Evolutionary conservation across 2,113 vertebrate genomes (phyloP), one percentile per base, ranked within the genome.

Genomic region (Vimba vimba): DNA sequence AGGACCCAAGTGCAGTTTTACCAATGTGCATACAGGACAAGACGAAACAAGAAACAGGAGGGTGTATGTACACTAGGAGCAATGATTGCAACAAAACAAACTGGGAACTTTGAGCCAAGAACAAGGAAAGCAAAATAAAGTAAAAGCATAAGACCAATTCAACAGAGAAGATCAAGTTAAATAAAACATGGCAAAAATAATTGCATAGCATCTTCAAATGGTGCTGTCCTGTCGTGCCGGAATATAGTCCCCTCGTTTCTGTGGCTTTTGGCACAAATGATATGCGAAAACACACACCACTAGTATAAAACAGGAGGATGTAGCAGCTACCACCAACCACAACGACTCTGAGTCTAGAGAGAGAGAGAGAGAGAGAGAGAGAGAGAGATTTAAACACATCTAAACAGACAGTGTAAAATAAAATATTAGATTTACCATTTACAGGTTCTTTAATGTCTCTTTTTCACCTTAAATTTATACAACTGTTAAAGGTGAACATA

Each of bases 241-340:
- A 45, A 82, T 23, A 11, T 94, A 94, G 11, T 90, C 86, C 78
- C 92, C 93, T 33, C 87, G 84, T 0, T 23, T 78, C 91, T 86
- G 30, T 92, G 76, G 23, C 43, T 30, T 74, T 2, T 8, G 23
- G 25, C 69, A 82, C 39, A 91, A 52, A 88, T 90, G 93, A 87
- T 87, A 92, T 25, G 92, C 81, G 78, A 79, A 95, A 60, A 96
- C 87, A 30, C 88, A 93, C 6, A 27, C 89, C 57, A 95, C 0
- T 1, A 92, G 87, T 83, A 94, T n/a, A 3, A 93, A 76, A 78
- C 94, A 59, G 0, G 17, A 59, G 89, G 87, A 74, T 10, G 79
- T 45, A 25, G 60, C 12, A 21, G 88, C 36, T 0, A 91, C 90
- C 36, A 93, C 11, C 59, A 91, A 87, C 95, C 95, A 96, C 66